phyloP scores from a whole-genome alignment of 2,113 vertebrate species.

The Malurus elegans region DNA sequence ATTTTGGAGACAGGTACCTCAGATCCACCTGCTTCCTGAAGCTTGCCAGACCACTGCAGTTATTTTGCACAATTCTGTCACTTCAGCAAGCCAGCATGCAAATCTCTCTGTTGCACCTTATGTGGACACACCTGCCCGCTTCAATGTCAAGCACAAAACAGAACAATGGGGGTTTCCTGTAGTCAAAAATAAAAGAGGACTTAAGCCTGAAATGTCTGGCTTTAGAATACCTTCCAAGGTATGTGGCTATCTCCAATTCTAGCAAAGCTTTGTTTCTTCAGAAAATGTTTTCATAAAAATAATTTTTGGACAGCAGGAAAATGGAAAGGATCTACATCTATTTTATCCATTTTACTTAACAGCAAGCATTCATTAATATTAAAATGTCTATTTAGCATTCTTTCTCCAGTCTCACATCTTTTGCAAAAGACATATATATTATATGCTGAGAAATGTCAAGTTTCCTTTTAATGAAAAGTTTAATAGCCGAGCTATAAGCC shows the following conservation, averaged over 20 bases:
- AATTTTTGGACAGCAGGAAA: neutral
- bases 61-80: slow-evolving; percentile 64
- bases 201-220: neutral
- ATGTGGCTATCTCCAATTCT: neutral
- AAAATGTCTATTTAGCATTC: neutral
- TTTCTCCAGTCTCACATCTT: neutral
- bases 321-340: neutral
- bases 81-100: slow-evolving; percentile 54
- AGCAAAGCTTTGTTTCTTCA: neutral
- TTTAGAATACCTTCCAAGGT: neutral
- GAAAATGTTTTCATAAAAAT: neutral
- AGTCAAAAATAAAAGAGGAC: neutral
- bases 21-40: slow-evolving; percentile 50
- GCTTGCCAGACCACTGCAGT: slow-evolving; percentile 58
- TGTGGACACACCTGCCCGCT: slow-evolving; percentile 52
- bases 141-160: slow-evolving; percentile 6
- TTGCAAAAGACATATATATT: neutral
- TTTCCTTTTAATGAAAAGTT: slow-evolving; percentile 4
- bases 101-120: slow-evolving; percentile 52
- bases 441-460: neutral
- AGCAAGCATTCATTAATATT: neutral
- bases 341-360: neutral
- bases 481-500: slow-evolving; percentile 38
- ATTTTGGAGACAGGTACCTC: slow-evolving; percentile 28
- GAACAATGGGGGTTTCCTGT: neutral